Percentiles rank a stretch among this genome's conserved stretches.
phyloP scores from a whole-genome alignment of 2,797 vertebrate species.

The Sardinella longiceps region DNA sequence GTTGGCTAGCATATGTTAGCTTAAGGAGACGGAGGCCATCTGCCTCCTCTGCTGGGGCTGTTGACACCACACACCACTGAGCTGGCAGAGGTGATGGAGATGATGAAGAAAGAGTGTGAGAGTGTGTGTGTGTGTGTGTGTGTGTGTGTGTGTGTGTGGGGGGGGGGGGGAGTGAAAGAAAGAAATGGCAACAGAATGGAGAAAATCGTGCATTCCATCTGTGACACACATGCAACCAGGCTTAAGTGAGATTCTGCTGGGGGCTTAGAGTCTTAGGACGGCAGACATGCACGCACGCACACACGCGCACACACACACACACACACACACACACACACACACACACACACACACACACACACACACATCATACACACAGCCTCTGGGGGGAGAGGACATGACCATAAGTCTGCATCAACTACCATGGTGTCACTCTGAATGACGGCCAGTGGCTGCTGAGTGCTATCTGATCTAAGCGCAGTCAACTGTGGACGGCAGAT shows the following conservation, averaged over 20 bases:
- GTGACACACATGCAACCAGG: background rate
- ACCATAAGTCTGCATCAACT: slow-evolving; percentile 11
- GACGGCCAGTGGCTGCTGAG: background rate
- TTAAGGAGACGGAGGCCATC: background rate
- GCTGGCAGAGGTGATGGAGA: background rate
- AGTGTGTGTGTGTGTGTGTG: too few relatives aligned
- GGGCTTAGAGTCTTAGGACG: background rate
- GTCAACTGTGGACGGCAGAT: background rate
- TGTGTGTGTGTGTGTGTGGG: too few relatives aligned
- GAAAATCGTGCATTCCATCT: background rate
- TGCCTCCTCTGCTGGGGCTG: background rate
- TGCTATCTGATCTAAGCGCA: background rate
- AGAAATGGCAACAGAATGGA: background rate
- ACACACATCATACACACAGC: background rate
- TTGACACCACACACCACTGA: background rate
- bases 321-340: background rate
- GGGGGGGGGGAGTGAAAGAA: background rate
- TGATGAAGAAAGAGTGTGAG: background rate
- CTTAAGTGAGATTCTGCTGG: background rate
- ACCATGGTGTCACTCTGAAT: background rate
- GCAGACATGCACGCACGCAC: background rate
- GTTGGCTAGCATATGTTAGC: background rate
- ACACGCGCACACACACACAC: background rate
- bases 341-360: background rate
- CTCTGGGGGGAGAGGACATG: background rate